These are phyloP conservation scores for Petrocephalus sullivani DNA, from an alignment of 2,797 vertebrate species.

Conservation along the genomic window DNA sequence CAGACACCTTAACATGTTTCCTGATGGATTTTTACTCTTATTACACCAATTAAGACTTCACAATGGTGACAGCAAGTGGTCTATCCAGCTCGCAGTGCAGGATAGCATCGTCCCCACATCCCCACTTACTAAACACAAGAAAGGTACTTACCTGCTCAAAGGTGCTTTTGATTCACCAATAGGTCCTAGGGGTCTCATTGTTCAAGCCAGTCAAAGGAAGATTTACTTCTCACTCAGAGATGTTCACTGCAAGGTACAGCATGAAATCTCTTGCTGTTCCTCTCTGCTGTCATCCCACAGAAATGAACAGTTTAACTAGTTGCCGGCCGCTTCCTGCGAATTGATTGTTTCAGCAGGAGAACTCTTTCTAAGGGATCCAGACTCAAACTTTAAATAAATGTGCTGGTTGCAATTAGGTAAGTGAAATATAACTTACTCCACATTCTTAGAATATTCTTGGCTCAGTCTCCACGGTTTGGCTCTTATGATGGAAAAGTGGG, in stretches of 20 bases:
- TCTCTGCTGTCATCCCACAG: slow-evolving; percentile 14
- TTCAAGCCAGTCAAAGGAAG: background rate
- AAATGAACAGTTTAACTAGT: slow-evolving; percentile 31
- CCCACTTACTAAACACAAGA: background rate
- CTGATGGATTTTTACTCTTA: background rate
- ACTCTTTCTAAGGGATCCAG: slow-evolving; percentile 39
- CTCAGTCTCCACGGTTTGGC: slow-evolving; percentile 48
- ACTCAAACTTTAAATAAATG: slow-evolving; percentile 41
- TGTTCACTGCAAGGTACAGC: background rate
- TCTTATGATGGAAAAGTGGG: slow-evolving; percentile 50
- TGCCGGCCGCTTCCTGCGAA: slow-evolving; percentile 24
- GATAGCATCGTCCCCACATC: background rate
- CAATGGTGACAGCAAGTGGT: background rate
- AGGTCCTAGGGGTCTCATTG: background rate
- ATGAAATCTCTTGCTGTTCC: background rate
- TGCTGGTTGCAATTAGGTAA: slow-evolving; percentile 42
- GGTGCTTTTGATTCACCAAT: background rate
- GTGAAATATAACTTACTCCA: slow-evolving; percentile 44
- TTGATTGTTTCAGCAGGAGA: slow-evolving; percentile 33
- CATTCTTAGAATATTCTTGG: slow-evolving; percentile 49
- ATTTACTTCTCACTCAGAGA: background rate
- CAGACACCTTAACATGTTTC: background rate
- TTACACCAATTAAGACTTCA: background rate
- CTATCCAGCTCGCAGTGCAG: background rate
- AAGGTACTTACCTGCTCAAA: background rate